Percentiles rank a stretch among this genome's conserved stretches.
phyloP scores from a whole-genome alignment of 2,113 vertebrate species.

The Fregetta grallaria region DNA sequence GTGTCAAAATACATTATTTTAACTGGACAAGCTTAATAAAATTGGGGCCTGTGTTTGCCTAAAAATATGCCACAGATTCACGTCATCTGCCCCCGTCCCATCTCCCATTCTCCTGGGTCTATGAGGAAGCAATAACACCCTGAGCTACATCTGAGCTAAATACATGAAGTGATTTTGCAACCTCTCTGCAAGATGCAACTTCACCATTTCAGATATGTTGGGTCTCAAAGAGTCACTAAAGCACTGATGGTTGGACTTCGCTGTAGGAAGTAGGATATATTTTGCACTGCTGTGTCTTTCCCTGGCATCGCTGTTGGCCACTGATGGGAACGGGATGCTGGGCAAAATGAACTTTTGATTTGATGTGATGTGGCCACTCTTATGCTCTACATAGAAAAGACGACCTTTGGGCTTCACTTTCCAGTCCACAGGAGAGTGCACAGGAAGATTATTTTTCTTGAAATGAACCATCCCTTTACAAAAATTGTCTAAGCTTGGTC shows the following conservation, averaged over 20 bases:
- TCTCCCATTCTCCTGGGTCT: not conserved
- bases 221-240: not conserved
- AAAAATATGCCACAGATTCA: not conserved
- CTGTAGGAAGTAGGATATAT: not conserved
- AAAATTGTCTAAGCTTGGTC: not conserved
- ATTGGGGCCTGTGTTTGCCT: not conserved
- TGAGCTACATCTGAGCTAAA: not conserved
- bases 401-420: not conserved
- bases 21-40: not conserved
- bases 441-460: not conserved
- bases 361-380: not conserved
- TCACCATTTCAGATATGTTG: not conserved
- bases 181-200: not conserved
- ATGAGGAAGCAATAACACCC: not conserved
- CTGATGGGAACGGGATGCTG: not conserved
- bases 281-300: not conserved
- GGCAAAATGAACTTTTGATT: not conserved
- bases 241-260: not conserved
- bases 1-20: not conserved
- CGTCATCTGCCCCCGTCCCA: not conserved
- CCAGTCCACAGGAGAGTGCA: accelerated
- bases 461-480: not conserved
- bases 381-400: not conserved
- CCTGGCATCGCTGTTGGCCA: accelerated
- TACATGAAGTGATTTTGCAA: not conserved